Evolutionary conservation across 2,888 invertebrate species (phyloP).

Genomic region (Scelioninae gen. 1): DNA sequence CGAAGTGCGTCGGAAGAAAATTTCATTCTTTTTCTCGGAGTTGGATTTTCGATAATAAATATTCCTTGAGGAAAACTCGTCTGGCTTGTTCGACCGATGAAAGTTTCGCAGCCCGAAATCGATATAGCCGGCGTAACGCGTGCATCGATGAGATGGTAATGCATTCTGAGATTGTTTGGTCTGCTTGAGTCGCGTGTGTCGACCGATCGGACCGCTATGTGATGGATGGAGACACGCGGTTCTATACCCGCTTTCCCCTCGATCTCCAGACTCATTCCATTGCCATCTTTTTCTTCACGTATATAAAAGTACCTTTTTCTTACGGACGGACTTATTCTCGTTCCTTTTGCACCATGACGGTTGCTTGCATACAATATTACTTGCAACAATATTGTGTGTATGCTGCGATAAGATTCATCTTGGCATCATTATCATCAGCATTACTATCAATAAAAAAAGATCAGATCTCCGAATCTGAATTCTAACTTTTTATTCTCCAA

Average conservation of each 20-base stretch:
- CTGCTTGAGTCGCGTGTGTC: constrained; percentile 78
- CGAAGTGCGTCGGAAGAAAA: constrained; percentile 49
- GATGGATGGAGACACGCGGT: constrained; percentile 83
- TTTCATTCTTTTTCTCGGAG: constrained; percentile 59
- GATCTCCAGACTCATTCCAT: constrained; percentile 76
- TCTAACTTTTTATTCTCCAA: neutral
- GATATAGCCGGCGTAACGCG: constrained; percentile 70
- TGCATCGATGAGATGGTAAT: constrained; percentile 78
- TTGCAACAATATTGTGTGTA: constrained; percentile 45
- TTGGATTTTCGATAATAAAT: constrained; percentile 69
- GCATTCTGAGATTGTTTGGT: constrained; percentile 79
- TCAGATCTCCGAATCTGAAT: neutral
- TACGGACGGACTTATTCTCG: constrained; percentile 52
- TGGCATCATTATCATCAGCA: constrained; percentile 15
- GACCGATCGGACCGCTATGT: constrained; percentile 80
- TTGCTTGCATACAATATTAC: constrained; percentile 54
- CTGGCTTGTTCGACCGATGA: constrained; percentile 61
- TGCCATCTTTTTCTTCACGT: constrained; percentile 69
- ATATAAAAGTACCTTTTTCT: constrained; percentile 68
- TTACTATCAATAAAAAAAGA: too few species aligned
- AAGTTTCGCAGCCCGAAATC: constrained; percentile 69
- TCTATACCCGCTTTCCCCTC: constrained; percentile 78
- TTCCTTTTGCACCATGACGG: constrained; percentile 62
- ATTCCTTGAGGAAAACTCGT: constrained; percentile 66
- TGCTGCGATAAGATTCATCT: neutral